Evolutionary conservation across 2,797 vertebrate species (phyloP).

Genomic region (Prionace glauca): DNA sequence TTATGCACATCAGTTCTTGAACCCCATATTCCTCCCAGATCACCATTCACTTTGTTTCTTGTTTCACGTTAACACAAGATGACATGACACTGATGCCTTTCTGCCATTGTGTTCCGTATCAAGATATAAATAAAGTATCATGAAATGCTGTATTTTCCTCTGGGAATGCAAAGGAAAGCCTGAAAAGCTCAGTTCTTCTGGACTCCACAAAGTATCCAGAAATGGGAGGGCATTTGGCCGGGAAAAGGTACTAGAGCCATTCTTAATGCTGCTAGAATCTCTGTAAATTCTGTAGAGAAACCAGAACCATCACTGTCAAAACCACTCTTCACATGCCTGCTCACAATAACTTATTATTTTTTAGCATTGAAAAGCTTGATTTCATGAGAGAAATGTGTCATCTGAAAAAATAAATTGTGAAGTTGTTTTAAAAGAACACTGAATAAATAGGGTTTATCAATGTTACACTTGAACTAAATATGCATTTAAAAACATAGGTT

Average conservation of each 20-base stretch:
- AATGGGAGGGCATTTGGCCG: background rate
- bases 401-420: constrained; percentile 9
- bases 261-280: background rate
- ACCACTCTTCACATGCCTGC: background rate
- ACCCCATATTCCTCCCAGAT: background rate
- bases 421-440: background rate
- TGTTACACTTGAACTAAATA: constrained; percentile 1
- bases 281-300: background rate
- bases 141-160: background rate
- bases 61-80: background rate
- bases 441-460: background rate
- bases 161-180: background rate
- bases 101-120: background rate
- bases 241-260: background rate
- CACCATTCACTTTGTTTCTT: background rate
- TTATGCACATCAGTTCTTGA: background rate
- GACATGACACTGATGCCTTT: background rate
- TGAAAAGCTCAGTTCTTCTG: background rate
- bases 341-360: background rate
- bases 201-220: background rate
- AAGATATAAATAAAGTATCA: background rate
- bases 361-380: background rate
- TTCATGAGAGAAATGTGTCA: background rate
- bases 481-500: constrained; percentile 20
- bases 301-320: background rate